A percentile compares a stretch with the other conserved stretches of the same genome.
These are phyloP conservation scores for Microtus pennsylvanicus DNA, from an alignment of 2,113 vertebrate species.

Conservation along the genomic window DNA sequence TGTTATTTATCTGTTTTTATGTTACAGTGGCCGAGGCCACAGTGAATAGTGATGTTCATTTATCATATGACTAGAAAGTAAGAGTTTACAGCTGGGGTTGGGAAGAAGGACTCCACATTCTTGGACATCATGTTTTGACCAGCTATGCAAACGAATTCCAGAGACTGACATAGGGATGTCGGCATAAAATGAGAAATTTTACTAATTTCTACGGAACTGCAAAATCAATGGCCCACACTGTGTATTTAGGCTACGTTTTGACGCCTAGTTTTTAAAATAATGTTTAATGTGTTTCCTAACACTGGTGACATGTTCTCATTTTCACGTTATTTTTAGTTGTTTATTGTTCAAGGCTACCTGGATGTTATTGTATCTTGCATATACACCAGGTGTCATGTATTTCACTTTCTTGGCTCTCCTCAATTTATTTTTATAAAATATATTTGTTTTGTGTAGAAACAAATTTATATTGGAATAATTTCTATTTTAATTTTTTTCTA, in stretches of 20 bases:
- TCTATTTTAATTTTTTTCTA: constrained; percentile 5
- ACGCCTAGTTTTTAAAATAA: constrained; percentile 47
- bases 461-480: neutral
- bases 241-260: constrained; percentile 35
- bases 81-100: neutral
- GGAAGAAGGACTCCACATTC: neutral
- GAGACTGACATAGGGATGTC: neutral
- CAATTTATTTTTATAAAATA: constrained; percentile 55
- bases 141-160: neutral
- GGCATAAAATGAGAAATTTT: constrained; percentile 8
- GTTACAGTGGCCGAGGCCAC: neutral
- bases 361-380: constrained; percentile 36
- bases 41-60: neutral
- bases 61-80: neutral
- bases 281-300: constrained; percentile 56
- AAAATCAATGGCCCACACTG: neutral
- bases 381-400: constrained; percentile 32
- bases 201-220: neutral
- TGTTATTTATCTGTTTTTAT: neutral
- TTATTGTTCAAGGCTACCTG: constrained; percentile 31
- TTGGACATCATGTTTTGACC: neutral
- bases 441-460: constrained; percentile 47
- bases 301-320: neutral
- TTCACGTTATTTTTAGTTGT: constrained; percentile 59
- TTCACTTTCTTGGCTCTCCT: constrained; percentile 41